Evolutionary conservation across 1,140 invertebrate species (phyloP), one percentile per base, ranked within the genome.

Genomic region (Drosophila kurseongensis): DNA sequence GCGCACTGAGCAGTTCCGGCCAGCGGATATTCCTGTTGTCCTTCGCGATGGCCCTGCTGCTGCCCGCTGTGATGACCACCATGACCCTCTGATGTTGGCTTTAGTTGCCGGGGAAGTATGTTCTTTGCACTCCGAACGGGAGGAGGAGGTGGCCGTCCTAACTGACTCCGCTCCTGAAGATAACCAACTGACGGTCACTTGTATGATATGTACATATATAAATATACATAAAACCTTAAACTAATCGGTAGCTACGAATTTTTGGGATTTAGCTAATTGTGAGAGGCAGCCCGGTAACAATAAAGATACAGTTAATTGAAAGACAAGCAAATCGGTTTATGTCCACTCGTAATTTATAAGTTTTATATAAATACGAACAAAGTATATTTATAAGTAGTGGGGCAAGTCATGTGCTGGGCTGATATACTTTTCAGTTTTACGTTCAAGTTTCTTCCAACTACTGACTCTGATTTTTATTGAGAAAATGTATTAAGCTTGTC

Each of bases 1-100:
- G 95, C 75, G 96, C 96, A 0, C 92, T 96, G 23, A 96, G 95
- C 72, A 95, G 94, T 62, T 94, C 94, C 1, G 89, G 91, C 29
- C 88, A 91, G 32, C 75, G 85, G 6, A 77, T 92, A 16, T 91
- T 91, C 50, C 78, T 92, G 38, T 51, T 91, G 12, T 91, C 90
- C 16, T 91, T 92, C 57, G 73, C 77, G 27, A 86, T 77, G 63
- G 79, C 82, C 57, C 50, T 91, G 14, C 48, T 80, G 57, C 32
- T 91, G 67, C 84, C 88, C 5, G 41, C 91, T 7, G 82, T 91
- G 54, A 75, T 66, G 47, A 66, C 65, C 40, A 88, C 72, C 51
- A 90, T 90, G 74, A 79, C 78, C 14, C 91, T 92, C 79, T 91
- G 91, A 91, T 91, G 83, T 81, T 81, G 67, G 60, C 84, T 68